Conservation (phyloP, 2,888 invertebrate species). For the Hypomecis punctinalis region DNA sequence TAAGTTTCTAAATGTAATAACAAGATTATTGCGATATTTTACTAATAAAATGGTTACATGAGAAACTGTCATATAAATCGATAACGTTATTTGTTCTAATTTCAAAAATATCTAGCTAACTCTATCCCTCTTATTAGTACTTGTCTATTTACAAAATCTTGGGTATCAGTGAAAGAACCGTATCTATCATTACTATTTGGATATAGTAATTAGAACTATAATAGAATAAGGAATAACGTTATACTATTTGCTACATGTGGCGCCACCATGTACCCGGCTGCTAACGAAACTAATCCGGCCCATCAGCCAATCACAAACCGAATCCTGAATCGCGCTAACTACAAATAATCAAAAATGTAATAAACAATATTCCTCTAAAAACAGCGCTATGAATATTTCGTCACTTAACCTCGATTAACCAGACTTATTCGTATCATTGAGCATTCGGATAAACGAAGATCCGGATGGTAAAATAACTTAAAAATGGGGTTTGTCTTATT, state of each 20-base stretch:
- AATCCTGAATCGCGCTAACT: too few relatives aligned
- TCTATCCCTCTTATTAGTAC: not conserved
- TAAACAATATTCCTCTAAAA: too few relatives aligned
- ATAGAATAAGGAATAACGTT: not conserved
- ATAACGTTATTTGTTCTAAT: not conserved
- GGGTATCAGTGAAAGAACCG: conserved; percentile 1
- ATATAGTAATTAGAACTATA: not conserved
- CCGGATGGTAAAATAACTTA: too few relatives aligned
- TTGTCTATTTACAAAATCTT: conserved; percentile 7
- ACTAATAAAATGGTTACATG: not conserved
- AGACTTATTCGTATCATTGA: too few relatives aligned
- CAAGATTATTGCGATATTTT: not conserved
- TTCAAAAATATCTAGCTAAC: not conserved
- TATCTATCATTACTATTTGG: not conserved
- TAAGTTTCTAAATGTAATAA: not conserved
- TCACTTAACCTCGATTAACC: too few relatives aligned
- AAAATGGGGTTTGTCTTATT: too few relatives aligned
- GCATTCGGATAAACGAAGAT: too few relatives aligned
- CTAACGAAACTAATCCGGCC: too few relatives aligned
- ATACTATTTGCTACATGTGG: not conserved
- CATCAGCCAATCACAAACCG: too few relatives aligned
- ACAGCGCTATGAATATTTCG: too few relatives aligned
- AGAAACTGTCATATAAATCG: conserved; percentile 1
- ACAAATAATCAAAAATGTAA: too few relatives aligned
- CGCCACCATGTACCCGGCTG: too few relatives aligned